Percentiles rank a stretch among this genome's conserved stretches.
These are phyloP conservation scores for Augochlorella aurata DNA, from an alignment of 2,888 invertebrate species.

Conservation along the genomic window DNA sequence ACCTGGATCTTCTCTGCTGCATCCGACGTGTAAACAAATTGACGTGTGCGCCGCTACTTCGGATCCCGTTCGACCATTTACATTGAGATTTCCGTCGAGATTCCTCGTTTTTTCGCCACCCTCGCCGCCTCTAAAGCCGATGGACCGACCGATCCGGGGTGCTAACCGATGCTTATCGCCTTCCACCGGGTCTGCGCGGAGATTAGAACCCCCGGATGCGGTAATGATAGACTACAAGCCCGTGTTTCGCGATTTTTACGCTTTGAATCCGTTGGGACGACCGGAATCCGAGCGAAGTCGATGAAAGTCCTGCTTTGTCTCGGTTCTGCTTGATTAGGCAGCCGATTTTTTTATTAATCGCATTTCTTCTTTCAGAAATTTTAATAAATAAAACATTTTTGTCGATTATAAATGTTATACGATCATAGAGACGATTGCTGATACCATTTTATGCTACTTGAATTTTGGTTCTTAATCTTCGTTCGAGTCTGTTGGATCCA, in stretches of 20 bases:
- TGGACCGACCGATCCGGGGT: neutral
- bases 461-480: too few species aligned
- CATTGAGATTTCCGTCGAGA: constrained; percentile 34
- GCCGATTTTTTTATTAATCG: too few species aligned
- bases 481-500: too few species aligned
- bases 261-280: neutral
- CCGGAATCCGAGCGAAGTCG: too few species aligned
- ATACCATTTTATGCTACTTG: too few species aligned
- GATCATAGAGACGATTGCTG: too few species aligned
- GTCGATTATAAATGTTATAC: too few species aligned
- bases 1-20: constrained; percentile 52
- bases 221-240: neutral
- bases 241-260: neutral
- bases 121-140: constrained; percentile 24
- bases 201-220: neutral
- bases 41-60: constrained; percentile 48
- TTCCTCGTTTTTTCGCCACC: neutral
- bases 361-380: too few species aligned
- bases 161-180: constrained; percentile 14
- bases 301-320: too few species aligned
- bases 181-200: neutral
- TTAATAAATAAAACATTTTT: too few species aligned
- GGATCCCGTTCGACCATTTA: constrained; percentile 52
- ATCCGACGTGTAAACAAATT: constrained; percentile 55
- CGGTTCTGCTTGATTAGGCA: too few species aligned